Conservation (phyloP, 1,140 invertebrate genomes). For the Drosophila repletoides region DNA sequence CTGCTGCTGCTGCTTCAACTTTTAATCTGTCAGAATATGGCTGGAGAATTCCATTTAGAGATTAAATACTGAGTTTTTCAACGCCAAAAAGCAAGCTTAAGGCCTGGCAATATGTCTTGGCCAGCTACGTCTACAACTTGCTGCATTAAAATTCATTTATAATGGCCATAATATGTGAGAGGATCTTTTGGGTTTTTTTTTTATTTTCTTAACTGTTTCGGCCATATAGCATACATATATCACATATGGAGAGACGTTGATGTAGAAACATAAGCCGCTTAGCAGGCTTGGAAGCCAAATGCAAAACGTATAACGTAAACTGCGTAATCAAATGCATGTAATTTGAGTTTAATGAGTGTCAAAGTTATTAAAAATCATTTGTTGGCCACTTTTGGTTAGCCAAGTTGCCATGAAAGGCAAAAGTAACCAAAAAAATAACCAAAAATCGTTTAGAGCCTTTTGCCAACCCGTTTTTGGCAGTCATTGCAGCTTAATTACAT, state of each 20-base stretch:
- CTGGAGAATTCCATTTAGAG: too few relatives aligned
- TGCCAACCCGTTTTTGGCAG: constrained; percentile 53
- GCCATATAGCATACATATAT: not conserved
- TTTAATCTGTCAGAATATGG: too few relatives aligned
- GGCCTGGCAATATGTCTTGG: constrained; percentile 4
- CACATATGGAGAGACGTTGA: not conserved
- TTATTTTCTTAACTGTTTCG: too few relatives aligned
- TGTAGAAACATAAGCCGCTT: constrained; percentile 71
- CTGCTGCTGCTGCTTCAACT: too few relatives aligned
- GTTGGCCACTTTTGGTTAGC: constrained; percentile 46
- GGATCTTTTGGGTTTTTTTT: constrained; percentile 32
- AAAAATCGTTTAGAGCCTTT: constrained; percentile 60
- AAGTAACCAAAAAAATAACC: constrained; percentile 36
- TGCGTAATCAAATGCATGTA: constrained; percentile 79
- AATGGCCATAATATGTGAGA: constrained; percentile 40
- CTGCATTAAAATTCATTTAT: constrained; percentile 36
- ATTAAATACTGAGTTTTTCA: not conserved
- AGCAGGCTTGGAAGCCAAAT: constrained; percentile 50
- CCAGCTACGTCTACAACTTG: constrained; percentile 30
- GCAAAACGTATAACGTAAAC: too few relatives aligned
- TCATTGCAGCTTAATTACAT: constrained; percentile 70
- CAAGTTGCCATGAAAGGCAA: constrained; percentile 63
- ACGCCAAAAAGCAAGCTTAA: not conserved
- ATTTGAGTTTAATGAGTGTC: constrained; percentile 80
- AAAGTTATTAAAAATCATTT: constrained; percentile 81